These are phyloP conservation scores for Clarias pachynema DNA, from an alignment of 2,797 vertebrate genomes.

Conservation along the genomic window DNA sequence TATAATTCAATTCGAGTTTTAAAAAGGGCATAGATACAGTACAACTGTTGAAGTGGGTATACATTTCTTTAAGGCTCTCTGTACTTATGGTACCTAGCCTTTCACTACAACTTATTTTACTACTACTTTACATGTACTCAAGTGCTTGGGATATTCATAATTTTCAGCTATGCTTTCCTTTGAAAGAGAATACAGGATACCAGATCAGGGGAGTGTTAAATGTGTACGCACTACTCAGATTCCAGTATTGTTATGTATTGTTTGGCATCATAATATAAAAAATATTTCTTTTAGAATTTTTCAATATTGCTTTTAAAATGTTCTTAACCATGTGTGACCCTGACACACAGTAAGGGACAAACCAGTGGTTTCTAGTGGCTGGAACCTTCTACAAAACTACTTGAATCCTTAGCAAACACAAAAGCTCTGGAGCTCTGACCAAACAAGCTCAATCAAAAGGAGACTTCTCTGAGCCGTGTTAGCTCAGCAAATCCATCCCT, in stretches of 20 bases:
- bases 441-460: conserved; percentile 86
- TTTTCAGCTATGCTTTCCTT: neutral
- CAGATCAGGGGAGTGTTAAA: neutral
- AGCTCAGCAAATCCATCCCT: conserved; percentile 86
- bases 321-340: conserved; percentile 59
- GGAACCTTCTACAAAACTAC: conserved; percentile 82
- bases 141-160: neutral
- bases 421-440: conserved; percentile 86
- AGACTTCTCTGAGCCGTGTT: conserved; percentile 78
- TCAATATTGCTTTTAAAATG: conserved; percentile 59
- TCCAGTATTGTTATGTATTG: neutral
- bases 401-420: conserved; percentile 89
- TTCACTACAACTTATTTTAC: too few relatives aligned
- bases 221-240: neutral
- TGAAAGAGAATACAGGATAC: neutral
- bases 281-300: too few relatives aligned
- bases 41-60: too few relatives aligned
- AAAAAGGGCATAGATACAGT: too few relatives aligned
- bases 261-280: neutral
- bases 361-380: conserved; percentile 53
- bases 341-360: conserved; percentile 67
- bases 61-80: too few relatives aligned
- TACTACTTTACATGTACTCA: too few relatives aligned
- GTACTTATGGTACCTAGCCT: too few relatives aligned
- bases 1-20: too few relatives aligned